These are phyloP conservation scores for Pagrus major DNA, from an alignment of 2,113 vertebrate species.

Conservation along the genomic window DNA sequence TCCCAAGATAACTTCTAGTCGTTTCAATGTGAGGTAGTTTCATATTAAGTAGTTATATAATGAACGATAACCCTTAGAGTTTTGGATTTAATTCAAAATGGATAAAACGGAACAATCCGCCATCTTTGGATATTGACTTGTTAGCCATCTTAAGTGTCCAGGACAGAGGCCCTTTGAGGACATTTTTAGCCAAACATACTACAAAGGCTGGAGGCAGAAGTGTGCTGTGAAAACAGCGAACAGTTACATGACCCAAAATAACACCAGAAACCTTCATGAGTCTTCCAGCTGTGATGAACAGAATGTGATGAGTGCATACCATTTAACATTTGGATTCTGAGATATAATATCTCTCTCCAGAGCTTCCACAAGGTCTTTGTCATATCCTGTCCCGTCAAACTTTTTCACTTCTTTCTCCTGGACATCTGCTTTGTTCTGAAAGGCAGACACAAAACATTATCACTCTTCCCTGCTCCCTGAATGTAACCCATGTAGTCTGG, in stretches of 20 bases:
- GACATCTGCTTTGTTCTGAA: constrained; percentile 90
- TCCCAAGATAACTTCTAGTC: neutral
- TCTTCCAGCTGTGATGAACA: neutral
- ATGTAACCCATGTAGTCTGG: neutral
- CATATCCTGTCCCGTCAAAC: constrained; percentile 94
- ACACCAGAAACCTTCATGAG: neutral
- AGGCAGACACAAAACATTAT: constrained; percentile 21
- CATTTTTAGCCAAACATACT: neutral
- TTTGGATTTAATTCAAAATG: neutral
- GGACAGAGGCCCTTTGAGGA: neutral
- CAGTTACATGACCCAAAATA: neutral
- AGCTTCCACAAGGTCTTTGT: constrained; percentile 96
- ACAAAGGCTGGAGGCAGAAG: neutral
- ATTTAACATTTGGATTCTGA: constrained; percentile 96
- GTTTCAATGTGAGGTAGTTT: neutral
- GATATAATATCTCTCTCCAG: constrained; percentile 99
- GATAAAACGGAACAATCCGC: neutral
- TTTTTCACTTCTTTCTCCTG: constrained; percentile 92
- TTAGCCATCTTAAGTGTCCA: neutral
- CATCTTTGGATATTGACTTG: neutral
- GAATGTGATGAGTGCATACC: constrained; percentile 81
- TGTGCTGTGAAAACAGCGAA: neutral
- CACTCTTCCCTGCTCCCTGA: neutral
- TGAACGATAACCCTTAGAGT: neutral
- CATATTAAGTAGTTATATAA: neutral